phyloP scores from a whole-genome alignment of 1,140 invertebrate species.

The Meloidogyne chitwoodi region DNA sequence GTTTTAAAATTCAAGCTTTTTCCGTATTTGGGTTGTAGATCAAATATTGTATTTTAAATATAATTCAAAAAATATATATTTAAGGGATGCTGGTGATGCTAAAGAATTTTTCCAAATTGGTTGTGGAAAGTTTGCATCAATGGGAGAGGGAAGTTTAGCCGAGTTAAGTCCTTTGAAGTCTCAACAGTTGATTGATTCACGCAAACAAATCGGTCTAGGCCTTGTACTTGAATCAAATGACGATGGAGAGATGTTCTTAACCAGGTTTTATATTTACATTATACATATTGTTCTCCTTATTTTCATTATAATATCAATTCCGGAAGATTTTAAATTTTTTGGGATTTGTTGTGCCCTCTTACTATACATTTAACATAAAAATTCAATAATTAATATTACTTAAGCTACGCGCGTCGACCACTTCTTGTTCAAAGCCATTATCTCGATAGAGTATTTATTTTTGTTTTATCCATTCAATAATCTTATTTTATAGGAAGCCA shows the following conservation, averaged over 20 bases:
- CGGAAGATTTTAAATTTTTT: too few species aligned
- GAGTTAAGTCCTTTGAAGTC: constrained; percentile 15
- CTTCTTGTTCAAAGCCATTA: constrained; percentile 30
- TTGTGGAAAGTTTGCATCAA: neutral
- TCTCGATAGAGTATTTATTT: constrained; percentile 12
- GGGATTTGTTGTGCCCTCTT: too few species aligned
- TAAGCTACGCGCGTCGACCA: constrained; percentile 20
- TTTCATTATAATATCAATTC: too few species aligned
- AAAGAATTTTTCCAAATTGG: constrained; percentile 22
- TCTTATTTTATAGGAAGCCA: constrained; percentile 15
- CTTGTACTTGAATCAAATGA: constrained; percentile 24
- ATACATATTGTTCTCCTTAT: too few species aligned
- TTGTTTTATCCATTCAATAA: neutral
- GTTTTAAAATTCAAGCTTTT: too few species aligned
- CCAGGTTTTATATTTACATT: neutral
- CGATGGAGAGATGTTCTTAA: constrained; percentile 25
- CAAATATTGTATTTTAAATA: too few species aligned
- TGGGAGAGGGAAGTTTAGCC: neutral
- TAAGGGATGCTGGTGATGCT: constrained; percentile 12
- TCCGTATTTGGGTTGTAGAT: too few species aligned
- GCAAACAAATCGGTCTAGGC: constrained; percentile 20
- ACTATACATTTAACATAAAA: too few species aligned
- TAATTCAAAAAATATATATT: too few species aligned
- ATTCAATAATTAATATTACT: too few species aligned
- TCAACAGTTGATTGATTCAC: constrained; percentile 22